These are phyloP conservation scores for Siderastrea radians DNA, from an alignment of 92 coral and sea anemone species.

Conservation along the genomic window DNA sequence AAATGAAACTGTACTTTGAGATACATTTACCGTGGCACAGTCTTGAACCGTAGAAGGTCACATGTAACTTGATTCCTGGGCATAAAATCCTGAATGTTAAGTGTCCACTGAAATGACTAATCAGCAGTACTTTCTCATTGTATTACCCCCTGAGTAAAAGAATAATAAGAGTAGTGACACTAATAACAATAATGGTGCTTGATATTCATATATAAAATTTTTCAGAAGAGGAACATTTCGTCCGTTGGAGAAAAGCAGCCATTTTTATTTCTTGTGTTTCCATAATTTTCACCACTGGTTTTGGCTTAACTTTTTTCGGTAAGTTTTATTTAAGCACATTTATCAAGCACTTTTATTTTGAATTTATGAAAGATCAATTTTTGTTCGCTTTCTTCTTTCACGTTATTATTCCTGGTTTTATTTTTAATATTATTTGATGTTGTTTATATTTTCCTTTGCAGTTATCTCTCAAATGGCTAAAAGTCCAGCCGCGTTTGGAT, in stretches of 20 bases:
- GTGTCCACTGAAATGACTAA: not conserved
- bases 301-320: slow-evolving; percentile 44
- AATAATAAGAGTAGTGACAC: not conserved
- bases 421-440: not conserved
- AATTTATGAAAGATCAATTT: not conserved
- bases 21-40: too few relatives aligned
- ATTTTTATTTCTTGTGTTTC: slow-evolving; percentile 18
- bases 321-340: not conserved
- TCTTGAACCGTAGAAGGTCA: too few relatives aligned
- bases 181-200: not conserved
- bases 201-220: not conserved
- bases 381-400: not conserved
- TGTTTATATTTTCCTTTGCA: slow-evolving; percentile 1
- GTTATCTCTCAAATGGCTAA: slow-evolving; percentile 57
- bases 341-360: not conserved
- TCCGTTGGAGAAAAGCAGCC: slow-evolving; percentile 37
- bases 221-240: not conserved
- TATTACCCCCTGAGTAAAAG: not conserved
- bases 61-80: too few relatives aligned
- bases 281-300: slow-evolving; percentile 25
- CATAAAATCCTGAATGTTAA: too few relatives aligned
- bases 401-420: not conserved
- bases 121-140: not conserved
- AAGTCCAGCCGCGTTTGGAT: slow-evolving; percentile 77
- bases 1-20: too few relatives aligned